Base-by-base conservation (phyloP, 2,113 vertebrate species). In the Lichenostomus cassidix region DNA sequence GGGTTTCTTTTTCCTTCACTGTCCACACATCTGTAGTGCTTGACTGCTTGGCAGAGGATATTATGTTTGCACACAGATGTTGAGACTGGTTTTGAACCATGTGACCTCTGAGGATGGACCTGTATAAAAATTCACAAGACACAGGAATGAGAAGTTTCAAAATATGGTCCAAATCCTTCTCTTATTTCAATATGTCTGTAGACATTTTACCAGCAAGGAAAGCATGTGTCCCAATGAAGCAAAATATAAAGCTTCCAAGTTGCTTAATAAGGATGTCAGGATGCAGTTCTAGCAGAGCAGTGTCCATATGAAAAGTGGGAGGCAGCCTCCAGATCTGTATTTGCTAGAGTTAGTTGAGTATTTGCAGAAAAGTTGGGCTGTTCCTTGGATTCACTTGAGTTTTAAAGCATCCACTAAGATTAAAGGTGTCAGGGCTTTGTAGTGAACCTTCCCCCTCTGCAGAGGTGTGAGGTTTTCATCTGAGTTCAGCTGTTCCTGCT, bases 221-320 rank as follows among this genome's bases (percentile, higher is more conserved):
- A 65, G 39, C 20, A 0, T 5, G 12, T 5, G 3, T 7, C 27
- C 6, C 50, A 42, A 47, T 58, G 35, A 33, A 69, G 27, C 7
- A 44, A 83, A 52, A 55, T 2, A 23, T 3, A 53, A 64, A 44
- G 5, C 11, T 47, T 90, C 28, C 44, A 46, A 23, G 22, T 12
- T 23, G 22, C 47, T 49, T 23, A 49, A 23, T 49, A 22, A 56
- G 69, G 49, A 12, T 31, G 50, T 56, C 28, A 50, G 35, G 47
- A 23, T 12, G 49, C 15, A 44, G 35, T 18, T 35, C 4, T 0
- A 70, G 42, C 0, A 1, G 11, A 42, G 12, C 58, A n/a, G 33
- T 0, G 7, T 11, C 8, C 15, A 1, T 5, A 3, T 2, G 6
- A 52, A 33, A 28, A 33, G 23, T 12, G 55, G 23, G 29, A 60